Percentiles rank a stretch among this genome's conserved stretches.
phyloP scores from a whole-genome alignment of 2,888 invertebrate genomes.

The Copidosoma aretas region DNA sequence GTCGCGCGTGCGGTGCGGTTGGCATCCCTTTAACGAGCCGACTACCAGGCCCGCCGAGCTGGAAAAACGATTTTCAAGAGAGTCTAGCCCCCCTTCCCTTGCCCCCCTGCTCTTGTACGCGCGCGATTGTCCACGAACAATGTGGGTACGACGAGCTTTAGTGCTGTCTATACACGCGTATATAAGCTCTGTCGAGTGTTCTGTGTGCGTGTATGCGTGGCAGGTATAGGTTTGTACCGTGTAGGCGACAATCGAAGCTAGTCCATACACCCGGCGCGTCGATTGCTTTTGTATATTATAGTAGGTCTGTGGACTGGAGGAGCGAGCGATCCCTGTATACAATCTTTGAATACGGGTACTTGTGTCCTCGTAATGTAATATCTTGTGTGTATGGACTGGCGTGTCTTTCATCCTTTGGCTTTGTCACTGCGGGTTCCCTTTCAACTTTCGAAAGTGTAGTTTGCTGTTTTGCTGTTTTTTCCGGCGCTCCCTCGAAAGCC shows the following conservation, averaged over 20 bases:
- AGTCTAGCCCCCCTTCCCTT: too few relatives aligned
- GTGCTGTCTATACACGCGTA: not conserved
- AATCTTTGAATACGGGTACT: too few relatives aligned
- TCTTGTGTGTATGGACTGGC: not conserved
- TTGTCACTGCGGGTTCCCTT: not conserved
- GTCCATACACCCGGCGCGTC: too few relatives aligned
- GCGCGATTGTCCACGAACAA: not conserved
- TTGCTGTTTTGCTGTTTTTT: not conserved
- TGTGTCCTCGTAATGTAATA: not conserved
- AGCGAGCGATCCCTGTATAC: too few relatives aligned
- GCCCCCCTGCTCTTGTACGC: not conserved
- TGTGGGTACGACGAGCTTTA: not conserved
- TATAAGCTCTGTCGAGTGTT: too few relatives aligned
- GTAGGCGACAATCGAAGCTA: too few relatives aligned
- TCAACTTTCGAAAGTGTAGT: not conserved
- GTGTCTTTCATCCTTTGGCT: not conserved
- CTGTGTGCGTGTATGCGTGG: too few relatives aligned
- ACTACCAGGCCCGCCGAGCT: not conserved
- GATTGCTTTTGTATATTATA: too few relatives aligned
- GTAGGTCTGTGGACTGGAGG: too few relatives aligned
- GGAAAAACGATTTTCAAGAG: not conserved
- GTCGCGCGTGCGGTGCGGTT: not conserved
- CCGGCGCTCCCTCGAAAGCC: too few relatives aligned
- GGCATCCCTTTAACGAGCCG: not conserved
- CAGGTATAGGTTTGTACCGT: too few relatives aligned